Base-by-base conservation (phyloP, 2,797 vertebrate genomes). In the Pipistrellus pipistrellus region DNA sequence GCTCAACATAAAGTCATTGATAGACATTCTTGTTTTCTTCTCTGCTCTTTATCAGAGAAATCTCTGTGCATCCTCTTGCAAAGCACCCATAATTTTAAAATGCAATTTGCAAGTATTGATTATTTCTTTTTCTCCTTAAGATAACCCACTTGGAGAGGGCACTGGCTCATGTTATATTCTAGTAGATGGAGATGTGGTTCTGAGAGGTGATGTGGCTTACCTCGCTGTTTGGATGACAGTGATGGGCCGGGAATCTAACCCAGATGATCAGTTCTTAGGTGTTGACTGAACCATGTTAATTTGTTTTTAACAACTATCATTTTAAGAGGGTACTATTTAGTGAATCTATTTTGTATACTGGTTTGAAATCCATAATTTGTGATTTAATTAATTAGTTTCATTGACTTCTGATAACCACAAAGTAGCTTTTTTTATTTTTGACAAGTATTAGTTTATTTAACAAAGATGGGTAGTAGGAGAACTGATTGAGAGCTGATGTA, bases 1-100 rank as follows among this genome's bases (percentile, higher is more conserved):
- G 85, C 38, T 91, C 35, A 68, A 21, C 55, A 3, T 92, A 59
- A 91, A 80, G 59, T 93, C 35, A 57, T 62, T 89, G 51, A 32
- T 78, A 91, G 44, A 72, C 77, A 88, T 83, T 94, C 30, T 88
- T 17, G 17, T 51, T 89, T 94, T 94, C 35, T 85, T 90, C n/a
- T 85, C 35, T 93, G 73, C 13, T 77, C 25, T 96, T 92, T 78
- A 72, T 30, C 13, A 85, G 66, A 32, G 21, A 90, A 27, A 84
- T 80, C 27, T 71, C 93, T 87, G 13, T 68, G 30, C 21, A 71
- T 92, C 57, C 32, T 92, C 41, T 95, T 86, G 15, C 7, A 66
- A 41, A 83, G 27, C 3, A 13, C 62, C 86, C 35, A 59, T 88
- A 41, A 82, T 95, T 95, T 91, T 92, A 92, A 75, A 38, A n/a